Percentiles rank a stretch among this genome's conserved stretches.
These are phyloP conservation scores for Aurelia sp. DNA, from an alignment of 30 jellyfish, hydroid and myxozoan genomes.

Conservation along the genomic window DNA sequence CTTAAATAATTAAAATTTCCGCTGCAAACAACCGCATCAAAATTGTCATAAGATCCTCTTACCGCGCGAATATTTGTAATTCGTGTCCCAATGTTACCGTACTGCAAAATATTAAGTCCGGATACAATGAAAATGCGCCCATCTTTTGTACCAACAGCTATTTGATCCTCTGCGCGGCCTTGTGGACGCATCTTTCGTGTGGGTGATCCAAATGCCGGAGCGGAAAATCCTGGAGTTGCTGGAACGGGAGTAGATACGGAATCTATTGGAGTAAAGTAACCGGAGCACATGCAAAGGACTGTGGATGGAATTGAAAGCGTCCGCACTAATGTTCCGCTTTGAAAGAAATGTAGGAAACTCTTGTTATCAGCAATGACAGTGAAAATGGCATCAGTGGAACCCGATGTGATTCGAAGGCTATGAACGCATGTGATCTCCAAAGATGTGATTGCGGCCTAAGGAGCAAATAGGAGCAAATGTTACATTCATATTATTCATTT, in stretches of 20 bases:
- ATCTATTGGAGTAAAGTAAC: slow-evolving; percentile 64
- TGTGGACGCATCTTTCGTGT: slow-evolving; percentile 46
- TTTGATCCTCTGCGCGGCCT: slow-evolving; percentile 73
- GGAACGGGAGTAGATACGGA: slow-evolving; percentile 47
- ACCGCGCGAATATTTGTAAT: slow-evolving; percentile 61
- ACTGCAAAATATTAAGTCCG: slow-evolving; percentile 60
- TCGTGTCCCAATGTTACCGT: slow-evolving; percentile 61
- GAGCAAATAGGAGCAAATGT: too few species aligned
- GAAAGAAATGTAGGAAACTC: slow-evolving; percentile 76
- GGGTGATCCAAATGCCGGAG: slow-evolving; percentile 44
- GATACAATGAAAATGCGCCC: slow-evolving; percentile 73
- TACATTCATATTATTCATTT: too few species aligned
- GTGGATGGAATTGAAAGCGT: slow-evolving; percentile 71
- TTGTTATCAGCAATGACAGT: slow-evolving; percentile 78
- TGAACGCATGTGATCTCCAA: slow-evolving; percentile 55
- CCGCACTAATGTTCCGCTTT: slow-evolving; percentile 61
- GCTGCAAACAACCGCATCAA: slow-evolving; percentile 74
- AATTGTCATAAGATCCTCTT: slow-evolving; percentile 70
- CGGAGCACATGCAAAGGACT: slow-evolving; percentile 87
- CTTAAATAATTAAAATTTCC: slow-evolving; percentile 83
- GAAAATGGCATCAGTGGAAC: slow-evolving; percentile 54
- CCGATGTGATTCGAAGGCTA: slow-evolving; percentile 44
- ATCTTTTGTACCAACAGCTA: slow-evolving; percentile 82
- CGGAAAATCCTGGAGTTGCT: slow-evolving; percentile 39
- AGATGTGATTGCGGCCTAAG: background rate